Evolutionary conservation across 2,797 vertebrate species (phyloP), one percentile per base, ranked within the genome.

Genomic region (Benthosema pterotum): DNA sequence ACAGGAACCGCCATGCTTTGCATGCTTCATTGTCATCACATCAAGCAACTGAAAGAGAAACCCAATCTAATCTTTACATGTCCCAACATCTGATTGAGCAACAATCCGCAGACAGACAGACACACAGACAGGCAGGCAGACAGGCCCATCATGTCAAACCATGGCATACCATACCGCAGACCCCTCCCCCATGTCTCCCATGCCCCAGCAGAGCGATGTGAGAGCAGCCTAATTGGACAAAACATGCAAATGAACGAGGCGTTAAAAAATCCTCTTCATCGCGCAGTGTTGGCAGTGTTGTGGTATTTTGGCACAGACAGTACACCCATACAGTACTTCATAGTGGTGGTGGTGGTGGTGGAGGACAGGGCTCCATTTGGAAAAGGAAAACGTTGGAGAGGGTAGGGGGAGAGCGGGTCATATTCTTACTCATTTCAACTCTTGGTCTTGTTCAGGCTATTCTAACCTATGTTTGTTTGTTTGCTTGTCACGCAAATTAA

Each of bases 161-260:
- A 6, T 2, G 3, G 3, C 28, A 32, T 32, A 5, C 8, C 28
- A n/a, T n/a, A n/a, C n/a, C n/a, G 28, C 8, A 5, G 28, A 25
- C 25, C 25, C 25, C 25, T 5, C 25, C 25, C 5, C 25, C 5
- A 25, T 7, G 5, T 4, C 8, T 7, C 28, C 28, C 28, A 45
- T 70, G 62, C 57, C 62, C 47, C 78, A 74, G 62, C 63, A 61
- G 57, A 32, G 28, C 28, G 72, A 86, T 80, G 48, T 71, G 50
- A 82, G 62, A 60, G 18, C 66, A 52, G 64, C 52, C 51, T 83
- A 87, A 89, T 85, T 83, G 74, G 79, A 77, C 72, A 59, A 77
- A 86, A 59, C 78, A 86, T 85, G 83, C 77, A 90, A 90, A 89
- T 87, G 63, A 85, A 85, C 72, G 47, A 67, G 43, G 42, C 57